Percentiles rank a stretch among this genome's conserved stretches.
phyloP scores from a whole-genome alignment of 2,797 vertebrate genomes.

The Staurois parvus region DNA sequence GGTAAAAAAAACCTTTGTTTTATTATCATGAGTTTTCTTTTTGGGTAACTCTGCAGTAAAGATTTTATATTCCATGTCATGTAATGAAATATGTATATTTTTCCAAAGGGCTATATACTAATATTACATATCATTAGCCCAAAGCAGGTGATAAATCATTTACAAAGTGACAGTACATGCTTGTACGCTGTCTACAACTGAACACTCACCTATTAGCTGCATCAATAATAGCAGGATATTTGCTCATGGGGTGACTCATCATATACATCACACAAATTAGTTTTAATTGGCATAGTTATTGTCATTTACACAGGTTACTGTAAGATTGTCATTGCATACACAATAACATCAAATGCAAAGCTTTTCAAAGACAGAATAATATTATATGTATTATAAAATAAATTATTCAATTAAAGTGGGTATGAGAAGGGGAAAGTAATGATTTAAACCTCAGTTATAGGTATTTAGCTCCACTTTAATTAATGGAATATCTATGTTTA shows the following conservation, averaged over 20 bases:
- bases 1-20: too few species aligned
- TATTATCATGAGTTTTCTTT: not conserved
- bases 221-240: constrained; percentile 35
- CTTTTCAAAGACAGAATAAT: not conserved
- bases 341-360: not conserved
- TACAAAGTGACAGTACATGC: constrained; percentile 12
- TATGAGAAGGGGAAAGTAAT: too few species aligned
- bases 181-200: not conserved
- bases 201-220: not conserved
- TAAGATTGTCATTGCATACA: not conserved
- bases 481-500: too few species aligned
- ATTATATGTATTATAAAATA: too few species aligned
- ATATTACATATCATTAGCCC: not conserved
- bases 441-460: too few species aligned
- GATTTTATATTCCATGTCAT: not conserved
- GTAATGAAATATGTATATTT: not conserved
- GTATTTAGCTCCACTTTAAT: too few species aligned
- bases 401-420: too few species aligned
- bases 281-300: constrained; percentile 29
- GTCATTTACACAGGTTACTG: constrained; percentile 18
- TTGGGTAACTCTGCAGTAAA: not conserved
- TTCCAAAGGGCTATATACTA: not conserved
- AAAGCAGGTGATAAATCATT: constrained; percentile 36
- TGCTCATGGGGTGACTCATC: constrained; percentile 10
- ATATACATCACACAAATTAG: constrained; percentile 24